phyloP scores from a whole-genome alignment of 2,888 invertebrate species.

The Yponomeuta cagnagella region DNA sequence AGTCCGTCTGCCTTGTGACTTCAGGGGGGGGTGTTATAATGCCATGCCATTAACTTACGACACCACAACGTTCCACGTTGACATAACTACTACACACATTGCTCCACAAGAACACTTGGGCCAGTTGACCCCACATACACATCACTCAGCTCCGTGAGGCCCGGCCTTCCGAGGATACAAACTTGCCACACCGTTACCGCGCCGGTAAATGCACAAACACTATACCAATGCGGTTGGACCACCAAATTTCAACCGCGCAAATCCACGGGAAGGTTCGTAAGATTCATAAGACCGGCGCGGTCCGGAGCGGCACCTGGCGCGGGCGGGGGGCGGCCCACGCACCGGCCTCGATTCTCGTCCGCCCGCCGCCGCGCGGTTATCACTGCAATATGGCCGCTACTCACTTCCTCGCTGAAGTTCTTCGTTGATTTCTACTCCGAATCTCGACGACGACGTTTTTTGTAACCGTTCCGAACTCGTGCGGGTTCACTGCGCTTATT shows the following conservation, averaged over 20 bases:
- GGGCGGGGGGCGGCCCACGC: conserved; percentile 76
- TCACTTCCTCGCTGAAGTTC: conserved; percentile 77
- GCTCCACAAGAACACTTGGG: conserved; percentile 67
- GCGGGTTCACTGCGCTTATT: conserved; percentile 76
- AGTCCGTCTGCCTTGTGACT: neutral
- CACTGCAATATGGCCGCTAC: conserved; percentile 77
- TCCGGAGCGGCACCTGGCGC: conserved; percentile 76
- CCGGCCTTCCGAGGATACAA: conserved; percentile 36
- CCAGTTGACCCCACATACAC: conserved; percentile 65
- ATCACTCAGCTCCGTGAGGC: conserved; percentile 46
- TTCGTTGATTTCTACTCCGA: conserved; percentile 75
- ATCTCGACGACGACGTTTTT: conserved; percentile 74
- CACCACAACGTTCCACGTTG: conserved; percentile 67
- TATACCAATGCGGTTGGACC: conserved; percentile 61
- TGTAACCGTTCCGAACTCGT: conserved; percentile 74
- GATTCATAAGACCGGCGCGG: conserved; percentile 76
- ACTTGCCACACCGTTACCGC: conserved; percentile 58
- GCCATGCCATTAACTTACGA: conserved; percentile 55
- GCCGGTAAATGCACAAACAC: conserved; percentile 66
- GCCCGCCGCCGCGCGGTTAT: conserved; percentile 74
- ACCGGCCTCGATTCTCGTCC: conserved; percentile 77
- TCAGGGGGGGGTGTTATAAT: conserved; percentile 29
- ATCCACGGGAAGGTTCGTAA: conserved; percentile 66
- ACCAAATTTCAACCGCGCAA: conserved; percentile 73
- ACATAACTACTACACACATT: conserved; percentile 68